phyloP scores from a whole-genome alignment of 2,888 invertebrate genomes.

The Microplitis deprimator region DNA sequence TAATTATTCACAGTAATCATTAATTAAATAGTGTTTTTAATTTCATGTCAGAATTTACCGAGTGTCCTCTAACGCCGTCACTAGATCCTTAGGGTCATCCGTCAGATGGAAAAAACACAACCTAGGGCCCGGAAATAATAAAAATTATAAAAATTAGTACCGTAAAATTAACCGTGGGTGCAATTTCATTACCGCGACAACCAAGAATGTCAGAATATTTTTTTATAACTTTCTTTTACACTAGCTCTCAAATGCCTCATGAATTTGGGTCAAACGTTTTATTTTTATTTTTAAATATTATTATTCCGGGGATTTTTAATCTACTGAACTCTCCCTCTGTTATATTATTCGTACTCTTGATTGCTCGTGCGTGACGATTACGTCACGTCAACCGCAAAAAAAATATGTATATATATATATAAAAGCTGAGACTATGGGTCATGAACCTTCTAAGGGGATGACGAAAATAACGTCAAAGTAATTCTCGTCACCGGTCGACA shows the following conservation, averaged over 20 bases:
- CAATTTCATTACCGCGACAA: slow-evolving; percentile 3
- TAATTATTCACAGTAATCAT: too few species aligned
- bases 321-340: background rate
- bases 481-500: slow-evolving; percentile 19
- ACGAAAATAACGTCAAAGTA: slow-evolving; percentile 58
- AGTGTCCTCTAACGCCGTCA: too few species aligned
- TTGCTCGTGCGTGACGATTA: slow-evolving; percentile 21
- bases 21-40: too few species aligned
- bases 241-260: background rate
- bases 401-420: too few species aligned
- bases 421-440: slow-evolving; percentile 51
- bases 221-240: slow-evolving; percentile 7
- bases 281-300: background rate
- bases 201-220: too few species aligned
- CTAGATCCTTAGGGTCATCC: too few species aligned
- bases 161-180: too few species aligned
- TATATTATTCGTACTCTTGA: background rate
- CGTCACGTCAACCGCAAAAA: slow-evolving; percentile 17
- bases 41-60: too few species aligned
- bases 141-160: too few species aligned
- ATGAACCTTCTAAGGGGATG: slow-evolving; percentile 59
- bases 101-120: too few species aligned
- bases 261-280: slow-evolving; percentile 6
- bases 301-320: background rate
- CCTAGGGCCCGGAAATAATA: too few species aligned